Base-by-base conservation (phyloP, 1,140 invertebrate genomes). In the Drosophila athabasca region DNA sequence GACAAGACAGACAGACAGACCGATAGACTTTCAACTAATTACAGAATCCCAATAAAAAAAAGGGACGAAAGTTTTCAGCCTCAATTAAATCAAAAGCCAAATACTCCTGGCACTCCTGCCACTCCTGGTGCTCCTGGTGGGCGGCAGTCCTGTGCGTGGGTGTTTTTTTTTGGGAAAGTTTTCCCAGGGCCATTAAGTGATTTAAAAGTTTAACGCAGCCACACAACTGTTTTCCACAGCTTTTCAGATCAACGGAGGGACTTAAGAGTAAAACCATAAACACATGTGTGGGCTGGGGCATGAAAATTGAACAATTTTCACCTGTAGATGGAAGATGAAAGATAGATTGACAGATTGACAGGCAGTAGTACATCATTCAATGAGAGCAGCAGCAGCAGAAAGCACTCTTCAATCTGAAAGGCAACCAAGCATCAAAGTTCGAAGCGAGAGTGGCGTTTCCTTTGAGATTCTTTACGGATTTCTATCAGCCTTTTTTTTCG, bases 181-280 rank as follows among this genome's bases (percentile, higher is more conserved):
- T 85, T 76, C 48, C 7, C 59, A 51, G 26, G 45, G 19, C 74
- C 62, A 85, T 78, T 87, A 85, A 85, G 65, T 85, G 82, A 85
- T 87, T 85, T 73, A 49, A 78, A 78, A 80, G 66, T 84, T 76
- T 66, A 3, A 3, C 9, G 9, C 31, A 9, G 9, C 39, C 48
- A 45, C n/a, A 31, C 46, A 79, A 44, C 51, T 31, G 35, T 69
- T 69, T 58, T 9, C 26, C 9, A 41, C 51, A 45, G 52, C 41
- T 35, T 11, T 35, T 11, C 4, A 31, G 51, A 62, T 45, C 22
- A 45, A 2, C 3, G 9, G 9, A 11, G 31, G 9, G 52, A 24
- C 45, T 52, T 26, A 17, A 31, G 17, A 43, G 24, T 0, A 1
- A 26, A 4, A 26, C 2, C 26, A 6, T 52, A 13, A 68, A 44